Conservation (phyloP, 2,113 vertebrate species). For the Boulengeromyrus knoepffleri region DNA sequence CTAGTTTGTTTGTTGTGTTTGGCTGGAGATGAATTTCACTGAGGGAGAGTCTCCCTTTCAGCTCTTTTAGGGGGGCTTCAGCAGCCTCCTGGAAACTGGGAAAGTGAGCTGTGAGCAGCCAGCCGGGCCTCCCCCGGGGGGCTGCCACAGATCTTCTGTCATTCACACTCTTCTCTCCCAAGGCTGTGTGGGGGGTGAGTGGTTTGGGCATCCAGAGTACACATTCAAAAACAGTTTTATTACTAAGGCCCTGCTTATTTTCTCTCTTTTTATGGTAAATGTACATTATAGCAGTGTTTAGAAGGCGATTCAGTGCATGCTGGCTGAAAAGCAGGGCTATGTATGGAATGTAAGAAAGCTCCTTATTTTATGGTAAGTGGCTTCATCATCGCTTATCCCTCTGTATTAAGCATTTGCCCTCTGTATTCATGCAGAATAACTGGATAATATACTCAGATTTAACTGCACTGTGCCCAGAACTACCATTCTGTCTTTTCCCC, state of each 20-base stretch:
- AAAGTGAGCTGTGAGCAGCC: not conserved
- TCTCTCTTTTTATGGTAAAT: not conserved
- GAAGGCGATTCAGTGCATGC: not conserved
- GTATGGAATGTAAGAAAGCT: not conserved
- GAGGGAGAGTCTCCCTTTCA: not conserved
- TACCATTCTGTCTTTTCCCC: not conserved
- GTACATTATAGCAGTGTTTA: not conserved
- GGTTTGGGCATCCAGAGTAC: not conserved
- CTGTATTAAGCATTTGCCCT: not conserved
- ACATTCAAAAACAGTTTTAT: not conserved
- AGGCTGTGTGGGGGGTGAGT: not conserved
- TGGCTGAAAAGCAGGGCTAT: not conserved
- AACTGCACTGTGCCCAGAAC: not conserved
- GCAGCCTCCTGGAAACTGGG: not conserved
- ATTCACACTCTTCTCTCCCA: not conserved
- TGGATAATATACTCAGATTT: not conserved
- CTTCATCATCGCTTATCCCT: not conserved
- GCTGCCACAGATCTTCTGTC: not conserved
- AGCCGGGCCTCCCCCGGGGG: too few relatives aligned
- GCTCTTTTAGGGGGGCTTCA: not conserved
- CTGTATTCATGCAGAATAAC: not conserved
- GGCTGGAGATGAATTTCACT: not conserved
- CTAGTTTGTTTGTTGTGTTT: slow-evolving; percentile 14
- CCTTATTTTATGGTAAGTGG: not conserved
- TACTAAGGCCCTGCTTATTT: not conserved